These are phyloP conservation scores for Euura saliciscinereae DNA, from an alignment of 1,140 invertebrate species.

Conservation along the genomic window DNA sequence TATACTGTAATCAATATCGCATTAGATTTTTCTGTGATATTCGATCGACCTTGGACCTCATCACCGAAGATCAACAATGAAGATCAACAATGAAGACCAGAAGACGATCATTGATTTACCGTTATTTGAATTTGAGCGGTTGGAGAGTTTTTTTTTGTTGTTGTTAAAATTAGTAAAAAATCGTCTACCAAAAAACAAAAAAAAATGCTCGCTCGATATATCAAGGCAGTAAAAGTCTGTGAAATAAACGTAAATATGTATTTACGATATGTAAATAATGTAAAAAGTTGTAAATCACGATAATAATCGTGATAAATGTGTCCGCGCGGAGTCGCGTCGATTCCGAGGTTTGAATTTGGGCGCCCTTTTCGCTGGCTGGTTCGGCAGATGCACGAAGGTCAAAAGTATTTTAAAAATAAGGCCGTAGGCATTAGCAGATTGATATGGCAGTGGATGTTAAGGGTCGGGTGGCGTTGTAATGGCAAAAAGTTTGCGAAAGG, in stretches of 20 bases:
- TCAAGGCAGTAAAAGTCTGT: no score
- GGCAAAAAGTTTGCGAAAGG: slow-evolving; percentile 62
- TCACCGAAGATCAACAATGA: slow-evolving; percentile 4
- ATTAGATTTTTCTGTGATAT: no score
- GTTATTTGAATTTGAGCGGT: not conserved
- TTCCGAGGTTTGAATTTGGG: slow-evolving; percentile 41
- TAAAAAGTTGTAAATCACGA: slow-evolving; percentile 32
- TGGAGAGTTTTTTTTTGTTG: not conserved
- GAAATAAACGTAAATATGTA: slow-evolving; percentile 8
- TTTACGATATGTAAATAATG: not conserved
- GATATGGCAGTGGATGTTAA: slow-evolving; percentile 61
- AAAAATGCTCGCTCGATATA: not conserved
- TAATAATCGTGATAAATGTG: slow-evolving; percentile 38
- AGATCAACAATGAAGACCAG: not conserved
- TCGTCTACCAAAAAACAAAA: not conserved
- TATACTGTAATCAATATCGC: no score
- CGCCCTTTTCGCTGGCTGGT: slow-evolving; percentile 47
- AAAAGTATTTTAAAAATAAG: slow-evolving; percentile 62
- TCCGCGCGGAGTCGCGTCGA: slow-evolving; percentile 28
- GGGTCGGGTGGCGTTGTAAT: slow-evolving; percentile 64
- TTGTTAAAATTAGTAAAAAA: no score
- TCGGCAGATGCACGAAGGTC: slow-evolving; percentile 59
- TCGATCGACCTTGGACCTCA: not conserved
- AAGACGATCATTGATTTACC: not conserved
- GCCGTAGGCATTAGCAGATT: slow-evolving; percentile 57